Evolutionary conservation across 2,888 invertebrate genomes (phyloP).

Genomic region (Drosophila setosimentum): DNA sequence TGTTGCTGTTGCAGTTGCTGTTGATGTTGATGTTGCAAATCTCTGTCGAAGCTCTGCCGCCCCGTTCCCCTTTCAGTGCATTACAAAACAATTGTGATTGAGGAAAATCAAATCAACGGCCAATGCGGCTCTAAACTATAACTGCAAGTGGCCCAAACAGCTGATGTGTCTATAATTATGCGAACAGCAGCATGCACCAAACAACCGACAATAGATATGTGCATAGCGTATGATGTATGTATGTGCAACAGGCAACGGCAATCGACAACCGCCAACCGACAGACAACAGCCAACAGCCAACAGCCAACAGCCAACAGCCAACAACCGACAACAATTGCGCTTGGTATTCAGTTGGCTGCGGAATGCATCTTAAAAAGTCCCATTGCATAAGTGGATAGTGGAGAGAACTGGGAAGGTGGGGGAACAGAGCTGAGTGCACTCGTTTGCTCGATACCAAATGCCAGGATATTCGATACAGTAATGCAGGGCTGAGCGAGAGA

Average conservation of each 20-base stretch:
- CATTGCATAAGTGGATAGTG: conserved; percentile 48
- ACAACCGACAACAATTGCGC: conserved; percentile 43
- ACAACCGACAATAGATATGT: conserved; percentile 27
- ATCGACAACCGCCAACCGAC: conserved; percentile 21
- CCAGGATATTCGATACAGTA: conserved; percentile 72
- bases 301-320: conserved; percentile 8
- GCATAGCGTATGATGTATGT: background rate
- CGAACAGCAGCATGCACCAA: conserved; percentile 30
- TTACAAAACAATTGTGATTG: conserved; percentile 79
- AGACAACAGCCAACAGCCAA: conserved; percentile 11
- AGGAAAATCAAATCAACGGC: conserved; percentile 67
- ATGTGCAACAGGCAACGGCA: conserved; percentile 19
- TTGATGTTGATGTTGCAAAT: background rate
- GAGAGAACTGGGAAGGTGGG: background rate
- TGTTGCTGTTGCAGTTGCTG: conserved; percentile 13
- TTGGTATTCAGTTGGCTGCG: conserved; percentile 48
- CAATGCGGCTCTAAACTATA: conserved; percentile 30
- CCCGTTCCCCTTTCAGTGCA: conserved; percentile 28
- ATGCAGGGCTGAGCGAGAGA: conserved; percentile 50
- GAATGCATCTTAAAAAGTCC: conserved; percentile 50
- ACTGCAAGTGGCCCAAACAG: conserved; percentile 68
- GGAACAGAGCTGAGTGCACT: conserved; percentile 12
- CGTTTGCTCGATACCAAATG: conserved; percentile 39
- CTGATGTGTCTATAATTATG: conserved; percentile 79
- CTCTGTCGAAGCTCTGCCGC: background rate